A percentile compares a stretch with the other conserved stretches of the same genome.
Evolutionary conservation across 2,113 vertebrate species (phyloP).

Genomic region (Parus major): DNA sequence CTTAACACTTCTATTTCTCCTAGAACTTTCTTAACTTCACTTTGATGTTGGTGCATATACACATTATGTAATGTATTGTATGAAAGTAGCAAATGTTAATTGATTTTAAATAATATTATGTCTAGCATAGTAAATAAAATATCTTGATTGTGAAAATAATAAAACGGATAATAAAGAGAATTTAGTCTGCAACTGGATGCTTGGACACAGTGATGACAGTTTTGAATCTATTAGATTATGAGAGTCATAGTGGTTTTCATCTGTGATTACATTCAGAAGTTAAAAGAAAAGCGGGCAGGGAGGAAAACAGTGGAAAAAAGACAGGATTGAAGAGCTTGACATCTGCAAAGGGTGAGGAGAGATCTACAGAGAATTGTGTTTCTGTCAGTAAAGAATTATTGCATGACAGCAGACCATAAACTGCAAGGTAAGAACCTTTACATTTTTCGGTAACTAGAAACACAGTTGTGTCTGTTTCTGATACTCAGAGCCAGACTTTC

Average conservation of each 20-base stretch:
- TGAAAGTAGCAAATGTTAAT: not conserved
- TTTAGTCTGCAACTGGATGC: not conserved
- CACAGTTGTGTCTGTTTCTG: slow-evolving; percentile 13
- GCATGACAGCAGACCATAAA: not conserved
- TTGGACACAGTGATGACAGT: not conserved
- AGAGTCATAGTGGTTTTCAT: not conserved
- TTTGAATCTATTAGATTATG: not conserved
- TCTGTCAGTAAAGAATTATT: slow-evolving; percentile 44
- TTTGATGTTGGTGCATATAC: not conserved
- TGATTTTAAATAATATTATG: not conserved
- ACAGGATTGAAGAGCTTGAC: not conserved
- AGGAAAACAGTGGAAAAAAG: not conserved
- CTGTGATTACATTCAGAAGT: not conserved
- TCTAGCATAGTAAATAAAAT: not conserved
- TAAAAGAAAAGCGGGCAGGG: not conserved
- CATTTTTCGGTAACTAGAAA: slow-evolving; percentile 13
- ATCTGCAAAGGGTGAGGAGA: not conserved
- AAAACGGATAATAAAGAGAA: not conserved
- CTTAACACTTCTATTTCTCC: not conserved
- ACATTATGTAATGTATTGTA: not conserved
- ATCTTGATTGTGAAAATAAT: not conserved
- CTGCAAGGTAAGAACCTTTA: slow-evolving; percentile 16
- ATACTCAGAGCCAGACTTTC: not conserved
- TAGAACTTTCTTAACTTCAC: not conserved
- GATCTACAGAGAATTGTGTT: slow-evolving; percentile 6